phyloP scores from a whole-genome alignment of 2,888 invertebrate species.

The Drosophila emarginata region DNA sequence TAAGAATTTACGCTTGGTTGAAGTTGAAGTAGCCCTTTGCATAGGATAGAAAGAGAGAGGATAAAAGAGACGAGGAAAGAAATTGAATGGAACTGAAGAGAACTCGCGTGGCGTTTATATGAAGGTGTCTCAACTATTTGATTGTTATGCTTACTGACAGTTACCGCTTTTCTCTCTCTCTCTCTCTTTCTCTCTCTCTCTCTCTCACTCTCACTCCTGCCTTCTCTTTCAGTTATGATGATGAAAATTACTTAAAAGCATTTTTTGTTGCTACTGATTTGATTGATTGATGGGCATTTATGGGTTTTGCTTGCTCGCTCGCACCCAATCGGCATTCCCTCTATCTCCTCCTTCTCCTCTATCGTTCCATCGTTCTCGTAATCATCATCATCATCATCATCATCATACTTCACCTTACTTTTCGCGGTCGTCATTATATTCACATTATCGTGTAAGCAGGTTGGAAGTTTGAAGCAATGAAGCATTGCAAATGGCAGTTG shows the following conservation, averaged over 20 bases:
- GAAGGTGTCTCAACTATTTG: constrained; percentile 66
- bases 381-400: background rate
- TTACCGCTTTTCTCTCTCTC: constrained; percentile 35
- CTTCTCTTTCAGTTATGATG: constrained; percentile 49
- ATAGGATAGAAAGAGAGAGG: background rate
- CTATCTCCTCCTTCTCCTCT: background rate
- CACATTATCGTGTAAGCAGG: constrained; percentile 62
- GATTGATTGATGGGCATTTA: constrained; percentile 75
- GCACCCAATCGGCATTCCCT: background rate
- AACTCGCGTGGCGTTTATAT: constrained; percentile 21
- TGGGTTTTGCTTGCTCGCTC: constrained; percentile 29
- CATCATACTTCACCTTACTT: constrained; percentile 5
- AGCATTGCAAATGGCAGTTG: constrained; percentile 73
- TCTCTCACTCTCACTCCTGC: background rate
- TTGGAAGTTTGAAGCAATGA: constrained; percentile 53
- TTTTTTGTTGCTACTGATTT: constrained; percentile 68
- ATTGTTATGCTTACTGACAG: constrained; percentile 75
- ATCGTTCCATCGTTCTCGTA: background rate
- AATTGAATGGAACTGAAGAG: background rate
- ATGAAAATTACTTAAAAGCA: constrained; percentile 76
- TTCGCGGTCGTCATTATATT: constrained; percentile 76
- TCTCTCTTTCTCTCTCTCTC: background rate
- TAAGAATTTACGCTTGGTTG: constrained; percentile 72
- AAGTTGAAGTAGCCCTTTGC: constrained; percentile 2
- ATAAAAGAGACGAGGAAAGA: background rate